A percentile compares a stretch with the other conserved stretches of the same genome.
Evolutionary conservation across 2,797 vertebrate species (phyloP).

Genomic region (Mycteria americana): DNA sequence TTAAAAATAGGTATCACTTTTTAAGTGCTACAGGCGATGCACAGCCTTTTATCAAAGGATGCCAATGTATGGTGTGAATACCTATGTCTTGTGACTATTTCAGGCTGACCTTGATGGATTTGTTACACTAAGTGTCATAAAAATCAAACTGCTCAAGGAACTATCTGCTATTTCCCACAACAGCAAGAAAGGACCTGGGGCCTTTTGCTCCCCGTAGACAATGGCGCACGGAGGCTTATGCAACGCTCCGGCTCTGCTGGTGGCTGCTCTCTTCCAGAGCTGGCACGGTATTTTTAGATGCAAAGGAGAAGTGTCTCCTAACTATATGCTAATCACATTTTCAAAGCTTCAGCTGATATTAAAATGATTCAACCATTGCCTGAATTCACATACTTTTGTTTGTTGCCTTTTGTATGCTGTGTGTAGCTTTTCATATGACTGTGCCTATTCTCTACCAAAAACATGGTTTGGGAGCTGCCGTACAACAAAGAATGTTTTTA

Average conservation of each 20-base stretch:
- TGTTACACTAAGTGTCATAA: neutral
- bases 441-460: slow-evolving; percentile 19
- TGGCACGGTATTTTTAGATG: neutral
- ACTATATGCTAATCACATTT: slow-evolving; percentile 27
- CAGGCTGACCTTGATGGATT: slow-evolving; percentile 29
- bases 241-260: neutral
- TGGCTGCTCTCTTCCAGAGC: neutral
- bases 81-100: neutral
- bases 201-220: neutral
- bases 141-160: neutral
- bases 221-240: neutral
- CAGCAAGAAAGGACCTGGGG: neutral
- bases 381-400: slow-evolving; percentile 25
- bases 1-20: neutral
- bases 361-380: neutral
- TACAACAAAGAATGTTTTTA: slow-evolving; percentile 18
- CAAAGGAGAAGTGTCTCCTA: slow-evolving; percentile 12
- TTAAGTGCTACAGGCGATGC: neutral
- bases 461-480: neutral
- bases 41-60: neutral
- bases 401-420: slow-evolving; percentile 19
- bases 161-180: neutral
- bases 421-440: neutral
- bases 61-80: neutral
- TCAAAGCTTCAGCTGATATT: slow-evolving; percentile 28